Base-by-base conservation (phyloP, 2,797 vertebrate species). In the Chelonia mydas region DNA sequence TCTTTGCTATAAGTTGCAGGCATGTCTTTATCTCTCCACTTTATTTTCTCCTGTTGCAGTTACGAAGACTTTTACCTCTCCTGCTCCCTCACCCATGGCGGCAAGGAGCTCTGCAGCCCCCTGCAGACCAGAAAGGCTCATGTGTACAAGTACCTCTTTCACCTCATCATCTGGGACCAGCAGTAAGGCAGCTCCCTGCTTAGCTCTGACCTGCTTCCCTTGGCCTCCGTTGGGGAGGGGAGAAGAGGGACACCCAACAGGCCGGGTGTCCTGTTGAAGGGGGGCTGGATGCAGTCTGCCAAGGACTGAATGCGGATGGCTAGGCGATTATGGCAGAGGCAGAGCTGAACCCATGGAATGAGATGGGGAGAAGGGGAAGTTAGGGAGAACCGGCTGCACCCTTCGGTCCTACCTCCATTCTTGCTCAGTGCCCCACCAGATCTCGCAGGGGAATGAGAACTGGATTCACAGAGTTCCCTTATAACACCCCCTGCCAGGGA, bases 1-100 rank as follows among this genome's bases (percentile, higher is more conserved):
- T 51, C 68, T 28, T 41, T 54, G 28, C 54, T 90, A 37, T 28
- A 47, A 53, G 6, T 50, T 53, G 37, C 59, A 81, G 59, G 65
- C n/a, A n/a, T 49, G 76, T 80, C 47, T 61, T 86, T 47, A 19
- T 55, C 23, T 91, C 93, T 84, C 2, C 0, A 11, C 19, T 37
- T 5, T 41, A 82, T 61, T 81, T 50, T 59, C n/a, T 88, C 84
- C 94, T 51, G 33, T 94, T 68, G 7, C 97, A 99, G 99, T 95
- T 99, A 99, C 5, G 99, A 99, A 98, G 98, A 99, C 54, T 99
- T 99, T 98, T 99, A 99, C 98, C 98, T 99, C 97, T 99, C 99
- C 93, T 99, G 99, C 97, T 99, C 99, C 3, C 98, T 99, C 97
- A 99, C 98, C 94, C 99, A 99, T 0, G 99, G 99, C 0, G 99